Percentiles rank a stretch among this genome's conserved stretches.
These are phyloP conservation scores for Leptopterna dolabrata DNA, from an alignment of 2,888 invertebrate genomes.

Conservation along the genomic window DNA sequence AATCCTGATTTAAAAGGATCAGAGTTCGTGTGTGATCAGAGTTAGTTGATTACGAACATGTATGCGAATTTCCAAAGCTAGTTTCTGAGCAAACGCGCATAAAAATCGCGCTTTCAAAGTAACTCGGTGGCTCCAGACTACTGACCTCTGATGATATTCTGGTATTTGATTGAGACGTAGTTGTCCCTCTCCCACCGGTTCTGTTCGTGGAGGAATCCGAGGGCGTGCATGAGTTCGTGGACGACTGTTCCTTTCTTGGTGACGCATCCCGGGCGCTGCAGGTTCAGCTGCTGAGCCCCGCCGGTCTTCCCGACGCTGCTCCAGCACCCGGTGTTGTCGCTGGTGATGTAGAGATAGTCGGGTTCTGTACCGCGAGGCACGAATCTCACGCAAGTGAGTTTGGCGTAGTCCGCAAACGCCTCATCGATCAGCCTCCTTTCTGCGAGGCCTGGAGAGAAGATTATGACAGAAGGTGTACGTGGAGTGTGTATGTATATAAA, in stretches of 20 bases:
- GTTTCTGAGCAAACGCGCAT: too few relatives aligned
- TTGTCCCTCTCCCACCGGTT: constrained; percentile 81
- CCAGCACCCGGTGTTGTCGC: constrained; percentile 82
- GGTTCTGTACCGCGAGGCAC: constrained; percentile 73
- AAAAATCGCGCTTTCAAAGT: too few relatives aligned
- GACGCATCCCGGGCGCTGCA: constrained; percentile 80
- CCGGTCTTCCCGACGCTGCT: constrained; percentile 81
- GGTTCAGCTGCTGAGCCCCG: constrained; percentile 72
- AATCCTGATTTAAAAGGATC: too few relatives aligned
- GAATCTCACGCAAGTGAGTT: constrained; percentile 79
- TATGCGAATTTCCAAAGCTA: too few relatives aligned
- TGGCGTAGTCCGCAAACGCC: constrained; percentile 81
- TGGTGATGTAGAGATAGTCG: constrained; percentile 79
- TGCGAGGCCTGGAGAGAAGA: constrained; percentile 68
- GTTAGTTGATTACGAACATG: too few relatives aligned
- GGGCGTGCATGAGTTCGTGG: constrained; percentile 83
- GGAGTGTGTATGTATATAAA: too few relatives aligned
- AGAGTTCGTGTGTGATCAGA: too few relatives aligned
- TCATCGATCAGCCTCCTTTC: constrained; percentile 74
- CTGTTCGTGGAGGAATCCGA: constrained; percentile 86
- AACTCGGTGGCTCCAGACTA: neutral
- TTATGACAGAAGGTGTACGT: neutral
- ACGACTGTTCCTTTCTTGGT: constrained; percentile 79
- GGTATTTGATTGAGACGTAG: constrained; percentile 74
- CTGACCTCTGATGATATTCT: constrained; percentile 71